phyloP scores from a whole-genome alignment of 1,140 invertebrate genomes.

The Drosophila leontia region DNA sequence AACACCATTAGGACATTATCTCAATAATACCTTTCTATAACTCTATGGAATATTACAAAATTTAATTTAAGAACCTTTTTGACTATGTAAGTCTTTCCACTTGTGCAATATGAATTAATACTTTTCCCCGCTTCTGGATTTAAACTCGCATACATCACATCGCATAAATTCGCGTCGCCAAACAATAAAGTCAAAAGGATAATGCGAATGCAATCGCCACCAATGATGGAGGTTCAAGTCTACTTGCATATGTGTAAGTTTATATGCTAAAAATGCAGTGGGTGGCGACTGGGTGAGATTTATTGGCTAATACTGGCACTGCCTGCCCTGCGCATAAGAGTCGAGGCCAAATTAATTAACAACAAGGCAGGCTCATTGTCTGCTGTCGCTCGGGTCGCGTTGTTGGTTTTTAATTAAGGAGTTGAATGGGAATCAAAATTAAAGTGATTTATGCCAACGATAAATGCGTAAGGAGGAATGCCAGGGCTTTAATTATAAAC shows the following conservation, averaged over 20 bases:
- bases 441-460: slow-evolving; percentile 57
- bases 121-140: neutral
- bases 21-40: neutral
- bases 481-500: slow-evolving; percentile 75
- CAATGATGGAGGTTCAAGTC: neutral
- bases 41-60: neutral
- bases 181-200: slow-evolving; percentile 27
- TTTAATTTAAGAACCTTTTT: neutral
- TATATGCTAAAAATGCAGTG: neutral
- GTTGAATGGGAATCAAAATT: slow-evolving; percentile 61
- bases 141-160: slow-evolving; percentile 1
- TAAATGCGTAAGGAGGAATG: slow-evolving; percentile 37
- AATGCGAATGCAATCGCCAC: slow-evolving; percentile 25
- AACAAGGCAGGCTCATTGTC: slow-evolving; percentile 54
- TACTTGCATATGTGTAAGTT: neutral
- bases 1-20: no score
- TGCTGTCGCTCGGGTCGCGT: slow-evolving; percentile 21
- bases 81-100: no score
- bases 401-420: slow-evolving; percentile 82
- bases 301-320: slow-evolving; percentile 64
- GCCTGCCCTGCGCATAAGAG: slow-evolving; percentile 35
- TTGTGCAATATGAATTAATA: no score
- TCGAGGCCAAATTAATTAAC: slow-evolving; percentile 76
- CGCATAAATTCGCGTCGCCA: slow-evolving; percentile 16
- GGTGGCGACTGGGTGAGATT: slow-evolving; percentile 40